Evolutionary conservation across 2,888 invertebrate species (phyloP).

Genomic region (Drosophila paracracens): DNA sequence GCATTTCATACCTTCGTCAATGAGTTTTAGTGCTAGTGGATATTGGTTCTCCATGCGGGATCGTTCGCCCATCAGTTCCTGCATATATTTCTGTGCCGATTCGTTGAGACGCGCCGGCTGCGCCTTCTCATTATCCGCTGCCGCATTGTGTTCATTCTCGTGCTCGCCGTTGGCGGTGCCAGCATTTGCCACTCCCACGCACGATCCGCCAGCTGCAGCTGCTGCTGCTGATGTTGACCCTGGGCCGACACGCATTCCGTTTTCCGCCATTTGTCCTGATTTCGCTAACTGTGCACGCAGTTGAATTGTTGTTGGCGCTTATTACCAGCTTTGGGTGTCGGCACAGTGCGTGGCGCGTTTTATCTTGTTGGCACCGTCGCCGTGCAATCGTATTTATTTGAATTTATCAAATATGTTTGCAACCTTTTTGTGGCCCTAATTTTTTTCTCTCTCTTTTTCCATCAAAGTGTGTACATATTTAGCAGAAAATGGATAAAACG

Average conservation of each 20-base stretch:
- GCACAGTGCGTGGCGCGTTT: slow-evolving; percentile 61
- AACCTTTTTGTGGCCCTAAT: slow-evolving; percentile 78
- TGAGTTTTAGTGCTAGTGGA: slow-evolving; percentile 83
- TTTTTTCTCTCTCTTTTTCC: slow-evolving; percentile 73
- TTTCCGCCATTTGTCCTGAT: slow-evolving; percentile 81
- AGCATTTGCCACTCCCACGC: slow-evolving; percentile 31
- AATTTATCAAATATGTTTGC: slow-evolving; percentile 73
- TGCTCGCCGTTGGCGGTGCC: slow-evolving; percentile 79
- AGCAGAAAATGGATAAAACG: slow-evolving; percentile 44
- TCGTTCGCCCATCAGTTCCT: slow-evolving; percentile 82
- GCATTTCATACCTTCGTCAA: slow-evolving; percentile 81
- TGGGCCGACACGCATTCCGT: slow-evolving; percentile 81
- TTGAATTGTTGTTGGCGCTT: slow-evolving; percentile 53
- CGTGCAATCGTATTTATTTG: slow-evolving; percentile 62
- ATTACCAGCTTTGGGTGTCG: slow-evolving; percentile 55
- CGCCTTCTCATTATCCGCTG: slow-evolving; percentile 72
- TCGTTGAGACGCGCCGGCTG: slow-evolving; percentile 80
- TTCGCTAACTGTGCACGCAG: slow-evolving; percentile 50
- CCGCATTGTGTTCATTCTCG: slow-evolving; percentile 73
- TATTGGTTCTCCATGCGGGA: slow-evolving; percentile 83
- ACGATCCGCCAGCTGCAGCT: slow-evolving; percentile 35
- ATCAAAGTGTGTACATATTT: slow-evolving; percentile 68
- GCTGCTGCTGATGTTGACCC: slow-evolving; percentile 59
- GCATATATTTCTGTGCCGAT: slow-evolving; percentile 83
- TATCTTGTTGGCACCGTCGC: slow-evolving; percentile 55